Conservation (phyloP, 2,888 invertebrate species). For the Carpatolechia fugitivella region DNA sequence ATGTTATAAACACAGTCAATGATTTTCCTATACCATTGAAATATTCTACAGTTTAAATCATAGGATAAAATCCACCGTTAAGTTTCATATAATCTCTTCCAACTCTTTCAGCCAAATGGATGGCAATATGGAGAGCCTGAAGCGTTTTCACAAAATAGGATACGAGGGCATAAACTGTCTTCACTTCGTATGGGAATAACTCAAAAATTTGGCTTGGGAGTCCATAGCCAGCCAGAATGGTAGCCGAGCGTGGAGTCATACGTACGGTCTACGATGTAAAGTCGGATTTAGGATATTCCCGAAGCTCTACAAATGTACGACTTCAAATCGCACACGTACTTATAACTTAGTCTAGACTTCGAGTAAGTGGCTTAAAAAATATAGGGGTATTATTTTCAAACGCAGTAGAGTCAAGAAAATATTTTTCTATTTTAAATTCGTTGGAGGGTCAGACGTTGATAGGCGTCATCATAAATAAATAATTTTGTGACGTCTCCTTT, state of each 20-base stretch:
- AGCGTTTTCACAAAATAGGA: slow-evolving; percentile 55
- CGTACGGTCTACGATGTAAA: slow-evolving; percentile 58
- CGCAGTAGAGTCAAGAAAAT: not conserved
- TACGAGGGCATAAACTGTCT: slow-evolving; percentile 64
- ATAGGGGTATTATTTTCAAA: not conserved
- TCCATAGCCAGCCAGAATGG: slow-evolving; percentile 54
- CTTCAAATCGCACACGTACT: slow-evolving; percentile 33
- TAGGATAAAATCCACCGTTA: not conserved
- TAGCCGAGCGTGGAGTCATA: slow-evolving; percentile 51
- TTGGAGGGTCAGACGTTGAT: not conserved
- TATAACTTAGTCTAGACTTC: not conserved
- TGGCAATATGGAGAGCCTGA: slow-evolving; percentile 48
- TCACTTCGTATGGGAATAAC: slow-evolving; percentile 61
- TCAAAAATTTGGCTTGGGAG: slow-evolving; percentile 70
- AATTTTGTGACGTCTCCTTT: not conserved
- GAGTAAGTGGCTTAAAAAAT: not conserved
- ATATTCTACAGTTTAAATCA: slow-evolving; percentile 5
- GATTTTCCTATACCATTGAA: no score
- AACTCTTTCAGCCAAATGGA: slow-evolving; percentile 51
- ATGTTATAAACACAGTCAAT: no score
- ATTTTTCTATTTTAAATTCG: not conserved
- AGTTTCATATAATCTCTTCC: slow-evolving; percentile 15
- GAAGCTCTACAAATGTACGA: slow-evolving; percentile 50
- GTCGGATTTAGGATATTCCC: slow-evolving; percentile 60
- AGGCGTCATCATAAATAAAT: not conserved